Evolutionary conservation across 2,113 vertebrate species (phyloP), one percentile per base, ranked within the genome.

Genomic region (Tichodroma muraria): DNA sequence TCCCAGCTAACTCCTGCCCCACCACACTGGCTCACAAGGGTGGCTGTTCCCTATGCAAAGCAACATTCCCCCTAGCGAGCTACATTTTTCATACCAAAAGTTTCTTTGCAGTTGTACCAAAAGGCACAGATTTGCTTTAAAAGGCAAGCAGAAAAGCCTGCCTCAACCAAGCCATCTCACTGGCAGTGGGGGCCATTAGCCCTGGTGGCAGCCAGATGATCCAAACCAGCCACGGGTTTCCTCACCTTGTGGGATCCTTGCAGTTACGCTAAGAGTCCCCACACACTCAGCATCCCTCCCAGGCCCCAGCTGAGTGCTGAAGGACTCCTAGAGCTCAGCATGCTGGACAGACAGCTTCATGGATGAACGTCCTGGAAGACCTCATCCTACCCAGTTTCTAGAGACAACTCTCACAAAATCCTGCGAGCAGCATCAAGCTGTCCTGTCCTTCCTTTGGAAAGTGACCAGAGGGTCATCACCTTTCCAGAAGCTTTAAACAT

Each of bases 181-280:
- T 25, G 16, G 27, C 38, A 77, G 38, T 2, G 25, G 24, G 13
- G 19, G 7, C 11, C 18, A 49, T 19, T 3, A 13, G 12, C 10
- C n/a, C 42, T 30, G 30, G 25, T 24, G 53, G 30, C 40, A 35
- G 15, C 44, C 59, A 35, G 5, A 6, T 6, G 33, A 38, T 13
- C n/a, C 8, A 4, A 68, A 54, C 11, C 8, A 76, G 35, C 25
- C 35, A 33, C 13, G 0, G 1, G 0, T 47, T 38, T 33, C 49
- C 47, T 77, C 10, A 3, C 15, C 37, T n/a, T 4, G 0, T 27
- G 30, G 31, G 16, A 73, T 10, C 20, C 7, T 1, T 28, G 31
- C 17, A 79, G 42, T n/a, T 23, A 8, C 12, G 15, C 12, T 31
- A 90, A 47, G 53, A 72, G n/a, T 40, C 49, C 72, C 14, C 53